phyloP scores from a whole-genome alignment of 2,888 invertebrate genomes.

The Drosophila suboccidentalis region DNA sequence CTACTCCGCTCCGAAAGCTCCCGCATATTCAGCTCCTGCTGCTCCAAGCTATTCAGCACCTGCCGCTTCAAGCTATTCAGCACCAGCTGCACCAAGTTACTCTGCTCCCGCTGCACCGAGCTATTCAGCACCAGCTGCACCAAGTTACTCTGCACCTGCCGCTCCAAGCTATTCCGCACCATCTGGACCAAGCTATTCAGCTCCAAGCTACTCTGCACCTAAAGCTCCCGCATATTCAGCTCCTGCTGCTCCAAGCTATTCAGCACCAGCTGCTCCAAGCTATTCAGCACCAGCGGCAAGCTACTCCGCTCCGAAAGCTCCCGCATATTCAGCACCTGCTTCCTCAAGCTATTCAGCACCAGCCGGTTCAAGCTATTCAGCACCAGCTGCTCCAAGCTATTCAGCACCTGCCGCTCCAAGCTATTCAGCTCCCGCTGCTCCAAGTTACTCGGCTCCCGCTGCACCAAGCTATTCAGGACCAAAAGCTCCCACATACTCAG shows the following conservation, averaged over 20 bases:
- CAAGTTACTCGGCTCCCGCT: conserved; percentile 34
- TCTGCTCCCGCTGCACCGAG: conserved; percentile 16
- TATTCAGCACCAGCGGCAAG: conserved; percentile 29
- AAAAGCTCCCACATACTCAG: conserved; percentile 23
- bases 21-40: conserved; percentile 36
- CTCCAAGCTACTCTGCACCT: no score
- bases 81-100: conserved; percentile 27
- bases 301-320: conserved; percentile 12
- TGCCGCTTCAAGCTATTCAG: conserved; percentile 25
- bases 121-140: conserved; percentile 22
- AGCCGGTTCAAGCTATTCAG: conserved; percentile 37
- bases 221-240: conserved; percentile 30
- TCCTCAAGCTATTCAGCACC: conserved; percentile 24
- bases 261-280: conserved; percentile 1
- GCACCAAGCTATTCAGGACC: conserved; percentile 34
- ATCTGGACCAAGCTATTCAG: no score
- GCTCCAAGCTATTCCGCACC: conserved; percentile 22
- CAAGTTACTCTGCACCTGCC: conserved; percentile 15
- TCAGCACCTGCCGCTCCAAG: conserved; percentile 17
- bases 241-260: conserved; percentile 23
- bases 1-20: conserved; percentile 28
- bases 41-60: conserved; percentile 32
- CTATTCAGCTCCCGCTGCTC: conserved; percentile 27
- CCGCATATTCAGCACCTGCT: not conserved
- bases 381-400: conserved; percentile 40